phyloP scores from a whole-genome alignment of 2,888 invertebrate species.

The Oligia latruncula region DNA sequence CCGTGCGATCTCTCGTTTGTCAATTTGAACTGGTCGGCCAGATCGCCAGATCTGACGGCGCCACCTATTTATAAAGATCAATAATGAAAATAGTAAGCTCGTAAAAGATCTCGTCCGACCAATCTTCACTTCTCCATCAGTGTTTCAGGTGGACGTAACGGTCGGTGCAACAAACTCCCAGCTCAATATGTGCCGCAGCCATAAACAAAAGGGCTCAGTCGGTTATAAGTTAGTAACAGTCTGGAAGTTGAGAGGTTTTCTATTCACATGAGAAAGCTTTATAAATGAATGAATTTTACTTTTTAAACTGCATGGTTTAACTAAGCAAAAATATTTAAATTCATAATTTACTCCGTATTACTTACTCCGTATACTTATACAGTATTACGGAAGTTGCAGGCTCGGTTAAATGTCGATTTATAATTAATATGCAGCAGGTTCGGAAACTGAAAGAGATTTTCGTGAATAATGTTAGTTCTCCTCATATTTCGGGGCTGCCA shows the following conservation, averaged over 20 bases:
- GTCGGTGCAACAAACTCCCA: neutral
- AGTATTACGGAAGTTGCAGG: slow-evolving; percentile 19
- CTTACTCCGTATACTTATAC: neutral
- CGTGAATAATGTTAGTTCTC: slow-evolving; percentile 20
- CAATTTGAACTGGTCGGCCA: no score
- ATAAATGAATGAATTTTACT: neutral
- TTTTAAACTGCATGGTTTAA: slow-evolving; percentile 6
- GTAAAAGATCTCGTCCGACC: neutral
- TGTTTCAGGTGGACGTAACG: neutral
- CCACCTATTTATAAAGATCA: neutral
- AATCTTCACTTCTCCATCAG: neutral
- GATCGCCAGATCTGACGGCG: no score
- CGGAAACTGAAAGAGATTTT: slow-evolving; percentile 10
- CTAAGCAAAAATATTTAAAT: slow-evolving; percentile 1
- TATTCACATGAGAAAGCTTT: neutral
- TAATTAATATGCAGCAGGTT: slow-evolving; percentile 34
- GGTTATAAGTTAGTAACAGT: neutral
- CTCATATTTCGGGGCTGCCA: slow-evolving; percentile 21
- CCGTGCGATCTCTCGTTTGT: no score
- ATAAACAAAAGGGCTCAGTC: slow-evolving; percentile 16
- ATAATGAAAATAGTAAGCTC: neutral
- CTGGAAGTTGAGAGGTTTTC: slow-evolving; percentile 6
- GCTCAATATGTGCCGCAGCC: neutral
- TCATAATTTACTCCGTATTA: neutral
- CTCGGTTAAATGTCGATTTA: slow-evolving; percentile 22